Percentiles rank a stretch among this genome's conserved stretches.
phyloP scores from a whole-genome alignment of 2,797 vertebrate species.

The Pristis pectinata region DNA sequence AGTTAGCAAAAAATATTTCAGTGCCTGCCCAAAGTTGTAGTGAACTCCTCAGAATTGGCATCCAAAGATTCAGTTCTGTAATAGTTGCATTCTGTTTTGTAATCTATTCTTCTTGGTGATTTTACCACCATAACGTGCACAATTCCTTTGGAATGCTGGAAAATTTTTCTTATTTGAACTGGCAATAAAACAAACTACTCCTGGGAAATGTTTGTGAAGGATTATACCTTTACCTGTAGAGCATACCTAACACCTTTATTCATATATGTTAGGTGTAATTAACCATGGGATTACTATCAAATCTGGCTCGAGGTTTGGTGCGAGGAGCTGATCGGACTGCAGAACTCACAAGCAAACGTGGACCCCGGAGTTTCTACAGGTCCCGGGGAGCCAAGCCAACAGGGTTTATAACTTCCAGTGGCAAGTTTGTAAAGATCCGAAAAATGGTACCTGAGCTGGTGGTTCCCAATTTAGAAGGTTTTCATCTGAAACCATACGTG shows the following conservation, averaged over 20 bases:
- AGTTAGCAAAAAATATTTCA: background rate
- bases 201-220: background rate
- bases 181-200: background rate
- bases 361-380: constrained; percentile 69
- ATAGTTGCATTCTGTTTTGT: background rate
- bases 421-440: constrained; percentile 64
- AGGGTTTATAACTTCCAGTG: constrained; percentile 57
- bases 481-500: constrained; percentile 80
- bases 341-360: constrained; percentile 84
- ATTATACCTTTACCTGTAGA: no score
- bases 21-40: background rate
- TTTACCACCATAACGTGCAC: background rate
- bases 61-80: background rate
- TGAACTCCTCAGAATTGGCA: background rate
- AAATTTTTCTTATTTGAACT: background rate
- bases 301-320: constrained; percentile 64
- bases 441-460: constrained; percentile 81
- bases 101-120: background rate
- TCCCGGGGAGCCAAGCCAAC: constrained; percentile 64
- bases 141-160: background rate
- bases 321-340: constrained; percentile 80
- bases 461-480: constrained; percentile 70
- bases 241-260: background rate
- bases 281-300: constrained; percentile 75
- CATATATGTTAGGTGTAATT: background rate